A percentile compares a stretch with the other conserved stretches of the same genome.
Evolutionary conservation across 2,797 vertebrate species (phyloP).

Genomic region (Tenualosa thibaudeaui): DNA sequence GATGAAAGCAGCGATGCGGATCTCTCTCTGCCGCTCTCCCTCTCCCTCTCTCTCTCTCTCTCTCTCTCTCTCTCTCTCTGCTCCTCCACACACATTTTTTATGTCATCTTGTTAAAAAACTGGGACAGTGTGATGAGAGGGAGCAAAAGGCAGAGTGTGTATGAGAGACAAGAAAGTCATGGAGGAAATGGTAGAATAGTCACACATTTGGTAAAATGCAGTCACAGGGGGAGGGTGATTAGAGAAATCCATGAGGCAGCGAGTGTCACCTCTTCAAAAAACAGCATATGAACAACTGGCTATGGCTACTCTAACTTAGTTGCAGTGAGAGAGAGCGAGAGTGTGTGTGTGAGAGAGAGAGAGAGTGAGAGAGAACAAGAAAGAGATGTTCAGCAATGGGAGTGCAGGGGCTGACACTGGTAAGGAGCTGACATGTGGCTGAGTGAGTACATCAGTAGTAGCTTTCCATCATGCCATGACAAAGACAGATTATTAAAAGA

Average conservation of each 20-base stretch:
- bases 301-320: background rate
- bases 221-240: background rate
- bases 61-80: background rate
- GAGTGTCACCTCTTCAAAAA: background rate
- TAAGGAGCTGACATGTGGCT: background rate
- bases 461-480: background rate
- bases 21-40: background rate
- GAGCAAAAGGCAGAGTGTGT: background rate
- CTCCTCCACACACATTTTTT: background rate
- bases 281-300: background rate
- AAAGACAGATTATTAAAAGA: background rate
- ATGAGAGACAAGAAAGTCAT: background rate
- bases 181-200: background rate
- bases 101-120: background rate
- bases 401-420: background rate
- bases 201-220: background rate
- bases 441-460: background rate
- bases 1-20: background rate
- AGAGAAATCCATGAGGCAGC: background rate
- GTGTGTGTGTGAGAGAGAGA: background rate
- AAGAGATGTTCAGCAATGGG: background rate
- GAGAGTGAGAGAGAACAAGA: background rate
- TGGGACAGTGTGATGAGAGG: background rate
- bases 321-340: background rate
- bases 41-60: too few species aligned